Evolutionary conservation across 2,113 vertebrate genomes (phyloP).

Genomic region (Thomomys bottae): DNA sequence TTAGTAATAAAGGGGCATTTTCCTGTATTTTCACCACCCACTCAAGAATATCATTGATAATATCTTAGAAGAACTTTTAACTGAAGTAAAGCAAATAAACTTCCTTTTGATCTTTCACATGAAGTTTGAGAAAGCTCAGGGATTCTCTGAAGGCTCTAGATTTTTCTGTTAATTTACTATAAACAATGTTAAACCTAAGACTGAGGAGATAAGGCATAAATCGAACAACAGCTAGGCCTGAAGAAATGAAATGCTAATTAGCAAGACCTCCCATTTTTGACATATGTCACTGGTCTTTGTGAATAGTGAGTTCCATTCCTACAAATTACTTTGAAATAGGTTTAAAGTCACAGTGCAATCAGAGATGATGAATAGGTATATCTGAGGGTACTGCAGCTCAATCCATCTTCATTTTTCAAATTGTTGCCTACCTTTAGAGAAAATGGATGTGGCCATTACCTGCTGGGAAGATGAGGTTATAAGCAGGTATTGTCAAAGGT

Average conservation of each 20-base stretch:
- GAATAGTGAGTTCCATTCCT: conserved; percentile 72
- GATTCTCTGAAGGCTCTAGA: conserved; percentile 28
- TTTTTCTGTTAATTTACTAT: not conserved
- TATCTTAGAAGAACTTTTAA: conserved; percentile 7
- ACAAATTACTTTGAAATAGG: conserved; percentile 64
- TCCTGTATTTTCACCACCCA: not conserved
- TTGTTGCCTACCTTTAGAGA: conserved; percentile 27
- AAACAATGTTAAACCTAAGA: not conserved
- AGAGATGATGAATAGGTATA: conserved; percentile 75
- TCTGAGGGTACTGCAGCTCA: conserved; percentile 25
- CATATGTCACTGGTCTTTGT: conserved; percentile 59
- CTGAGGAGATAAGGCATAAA: not conserved
- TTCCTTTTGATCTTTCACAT: conserved; percentile 27
- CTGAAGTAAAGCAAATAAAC: not conserved
- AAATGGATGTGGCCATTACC: conserved; percentile 41
- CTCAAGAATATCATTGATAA: not conserved
- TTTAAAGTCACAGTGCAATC: conserved; percentile 62
- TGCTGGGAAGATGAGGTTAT: conserved; percentile 1
- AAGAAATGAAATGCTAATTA: conserved; percentile 55
- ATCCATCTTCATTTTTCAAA: conserved; percentile 71
- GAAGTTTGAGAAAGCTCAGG: not conserved
- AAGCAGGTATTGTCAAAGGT: conserved; percentile 2
- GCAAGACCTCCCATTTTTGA: conserved; percentile 54
- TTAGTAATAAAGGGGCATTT: not conserved
- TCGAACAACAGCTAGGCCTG: conserved; percentile 20